Conservation (phyloP, 2,888 invertebrate species). For the Leptopilina syphax region DNA sequence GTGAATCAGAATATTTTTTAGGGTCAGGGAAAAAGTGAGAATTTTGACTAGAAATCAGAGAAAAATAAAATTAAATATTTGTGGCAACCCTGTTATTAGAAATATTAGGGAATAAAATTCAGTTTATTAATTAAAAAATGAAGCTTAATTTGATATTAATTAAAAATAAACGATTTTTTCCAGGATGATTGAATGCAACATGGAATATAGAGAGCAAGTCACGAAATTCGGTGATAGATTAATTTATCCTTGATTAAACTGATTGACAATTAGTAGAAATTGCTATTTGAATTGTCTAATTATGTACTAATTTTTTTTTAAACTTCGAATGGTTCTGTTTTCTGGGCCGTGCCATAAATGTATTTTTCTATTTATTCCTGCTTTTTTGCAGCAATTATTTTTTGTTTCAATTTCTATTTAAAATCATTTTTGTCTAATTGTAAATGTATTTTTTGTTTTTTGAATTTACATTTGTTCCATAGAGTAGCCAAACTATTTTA, state of each 20-base stretch:
- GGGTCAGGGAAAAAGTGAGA: no score
- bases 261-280: conserved; percentile 55
- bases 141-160: conserved; percentile 21
- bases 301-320: conserved; percentile 23
- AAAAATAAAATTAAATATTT: no score
- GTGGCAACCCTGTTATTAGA: no score
- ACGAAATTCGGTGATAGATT: conserved; percentile 53
- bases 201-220: conserved; percentile 43
- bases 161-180: conserved; percentile 53
- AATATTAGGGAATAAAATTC: no score
- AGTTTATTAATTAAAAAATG: conserved; percentile 37
- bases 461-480: conserved; percentile 15
- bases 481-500: neutral
- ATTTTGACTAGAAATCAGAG: no score
- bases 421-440: neutral
- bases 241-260: conserved; percentile 57
- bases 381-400: neutral
- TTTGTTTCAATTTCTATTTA: neutral
- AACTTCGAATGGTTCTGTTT: conserved; percentile 20
- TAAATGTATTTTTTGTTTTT: neutral
- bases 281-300: conserved; percentile 34
- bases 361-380: conserved; percentile 41
- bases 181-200: conserved; percentile 71
- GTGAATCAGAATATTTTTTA: no score
- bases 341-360: conserved; percentile 45